These are phyloP conservation scores for Crematogaster levior DNA, from an alignment of 2,888 invertebrate species.

Conservation along the genomic window DNA sequence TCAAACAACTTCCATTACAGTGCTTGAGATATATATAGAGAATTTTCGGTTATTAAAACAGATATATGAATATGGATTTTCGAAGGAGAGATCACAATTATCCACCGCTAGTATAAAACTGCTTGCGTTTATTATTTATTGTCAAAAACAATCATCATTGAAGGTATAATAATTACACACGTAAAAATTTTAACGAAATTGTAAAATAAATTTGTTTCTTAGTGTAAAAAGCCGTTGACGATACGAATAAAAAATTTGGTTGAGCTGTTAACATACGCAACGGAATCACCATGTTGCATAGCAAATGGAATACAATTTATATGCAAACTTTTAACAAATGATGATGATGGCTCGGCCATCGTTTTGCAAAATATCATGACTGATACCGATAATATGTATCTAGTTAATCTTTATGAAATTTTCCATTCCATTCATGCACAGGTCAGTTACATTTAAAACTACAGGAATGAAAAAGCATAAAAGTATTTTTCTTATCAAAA, in stretches of 20 bases:
- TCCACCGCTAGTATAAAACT: conserved; percentile 65
- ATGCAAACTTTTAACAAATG: conserved; percentile 64
- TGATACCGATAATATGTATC: background rate
- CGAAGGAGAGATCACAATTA: conserved; percentile 57
- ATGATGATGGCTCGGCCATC: conserved; percentile 46
- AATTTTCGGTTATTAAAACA: conserved; percentile 56
- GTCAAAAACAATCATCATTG: conserved; percentile 52
- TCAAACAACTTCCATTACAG: conserved; percentile 54
- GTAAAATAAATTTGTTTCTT: conserved; percentile 12
- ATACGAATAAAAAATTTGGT: conserved; percentile 60
- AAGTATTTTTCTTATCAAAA: background rate
- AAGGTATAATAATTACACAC: conserved; percentile 48
- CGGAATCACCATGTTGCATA: conserved; percentile 33
- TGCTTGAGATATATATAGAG: conserved; percentile 62
- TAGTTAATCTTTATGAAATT: conserved; percentile 64
- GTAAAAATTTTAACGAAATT: background rate
- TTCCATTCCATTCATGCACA: conserved; percentile 56
- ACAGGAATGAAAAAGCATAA: background rate
- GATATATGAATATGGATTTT: conserved; percentile 61
- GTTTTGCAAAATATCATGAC: conserved; percentile 37
- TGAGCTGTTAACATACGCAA: conserved; percentile 54
- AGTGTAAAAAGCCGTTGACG: conserved; percentile 63
- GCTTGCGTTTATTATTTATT: conserved; percentile 65
- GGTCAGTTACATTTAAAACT: conserved; percentile 56
- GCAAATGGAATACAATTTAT: conserved; percentile 62